Conservation (phyloP, 2,888 invertebrate species). For the Drosophila putrida region DNA sequence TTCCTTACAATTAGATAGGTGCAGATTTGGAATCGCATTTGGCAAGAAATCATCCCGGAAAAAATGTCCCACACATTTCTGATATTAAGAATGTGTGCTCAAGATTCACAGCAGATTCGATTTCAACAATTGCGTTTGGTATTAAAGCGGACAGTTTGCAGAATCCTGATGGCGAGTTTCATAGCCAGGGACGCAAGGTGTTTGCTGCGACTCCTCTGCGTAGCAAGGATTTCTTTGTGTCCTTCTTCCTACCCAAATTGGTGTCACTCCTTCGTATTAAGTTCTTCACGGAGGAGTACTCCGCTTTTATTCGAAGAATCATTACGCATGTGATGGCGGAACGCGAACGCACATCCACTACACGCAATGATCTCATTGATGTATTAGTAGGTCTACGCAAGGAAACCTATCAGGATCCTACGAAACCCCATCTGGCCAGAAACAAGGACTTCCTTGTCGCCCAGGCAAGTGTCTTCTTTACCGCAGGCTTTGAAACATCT, state of each 20-base stretch:
- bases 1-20: slow-evolving; percentile 65
- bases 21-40: slow-evolving; percentile 72
- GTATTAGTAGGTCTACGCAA: slow-evolving; percentile 85
- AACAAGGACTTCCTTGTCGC: slow-evolving; percentile 81
- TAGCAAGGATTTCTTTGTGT: slow-evolving; percentile 73
- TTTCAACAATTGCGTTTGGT: slow-evolving; percentile 83
- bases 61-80: slow-evolving; percentile 41
- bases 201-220: slow-evolving; percentile 67
- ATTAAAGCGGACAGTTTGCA: slow-evolving; percentile 80
- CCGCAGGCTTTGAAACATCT: slow-evolving; percentile 84
- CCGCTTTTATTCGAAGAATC: slow-evolving; percentile 83
- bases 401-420: slow-evolving; percentile 57
- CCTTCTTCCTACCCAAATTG: slow-evolving; percentile 83
- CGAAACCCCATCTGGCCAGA: slow-evolving; percentile 57
- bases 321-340: slow-evolving; percentile 85
- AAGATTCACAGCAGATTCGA: slow-evolving; percentile 82
- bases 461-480: slow-evolving; percentile 83
- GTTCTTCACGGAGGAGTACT: slow-evolving; percentile 74
- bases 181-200: slow-evolving; percentile 67
- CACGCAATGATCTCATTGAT: slow-evolving; percentile 86
- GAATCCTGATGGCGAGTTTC: slow-evolving; percentile 82
- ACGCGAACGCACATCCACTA: slow-evolving; percentile 83
- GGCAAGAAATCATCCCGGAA: slow-evolving; percentile 11
- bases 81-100: slow-evolving; percentile 82
- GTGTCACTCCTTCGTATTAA: slow-evolving; percentile 71